phyloP scores from a whole-genome alignment of 2,888 invertebrate species.

The Linyphia triangularis region DNA sequence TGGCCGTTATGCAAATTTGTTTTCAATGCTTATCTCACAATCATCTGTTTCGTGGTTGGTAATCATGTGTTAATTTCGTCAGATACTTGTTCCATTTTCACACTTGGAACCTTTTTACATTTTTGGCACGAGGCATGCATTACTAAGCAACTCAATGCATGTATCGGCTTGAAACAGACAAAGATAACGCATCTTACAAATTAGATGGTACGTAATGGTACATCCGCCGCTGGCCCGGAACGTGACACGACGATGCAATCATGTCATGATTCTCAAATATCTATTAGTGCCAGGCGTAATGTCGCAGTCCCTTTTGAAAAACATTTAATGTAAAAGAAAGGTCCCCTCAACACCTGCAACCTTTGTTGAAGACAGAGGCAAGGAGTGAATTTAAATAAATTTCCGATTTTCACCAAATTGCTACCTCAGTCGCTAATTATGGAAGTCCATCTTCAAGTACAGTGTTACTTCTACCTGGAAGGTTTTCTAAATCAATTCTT shows the following conservation, averaged over 20 bases:
- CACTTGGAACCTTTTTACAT: too few relatives aligned
- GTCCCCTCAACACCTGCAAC: slow-evolving; percentile 4
- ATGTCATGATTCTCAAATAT: slow-evolving; percentile 3
- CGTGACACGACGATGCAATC: neutral
- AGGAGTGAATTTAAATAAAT: slow-evolving; percentile 31
- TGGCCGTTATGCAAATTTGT: too few relatives aligned
- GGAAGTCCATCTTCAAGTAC: neutral
- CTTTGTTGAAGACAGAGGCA: neutral
- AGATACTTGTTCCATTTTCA: too few relatives aligned
- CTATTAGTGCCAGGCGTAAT: slow-evolving; percentile 8
- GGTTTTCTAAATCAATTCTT: neutral
- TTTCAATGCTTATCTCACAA: too few relatives aligned
- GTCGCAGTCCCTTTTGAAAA: too few relatives aligned
- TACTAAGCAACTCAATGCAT: neutral
- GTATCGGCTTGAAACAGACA: neutral
- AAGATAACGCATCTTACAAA: neutral
- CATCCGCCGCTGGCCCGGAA: neutral
- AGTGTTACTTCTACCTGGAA: neutral
- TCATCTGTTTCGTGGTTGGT: too few relatives aligned
- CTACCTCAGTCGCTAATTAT: slow-evolving; percentile 39
- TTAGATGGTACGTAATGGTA: neutral
- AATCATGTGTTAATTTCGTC: too few relatives aligned
- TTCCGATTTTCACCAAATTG: slow-evolving; percentile 53
- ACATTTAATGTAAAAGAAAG: neutral
- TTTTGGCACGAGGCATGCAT: neutral